Base-by-base conservation (phyloP, 2,888 invertebrate species). In the Augochlorella aurata region DNA sequence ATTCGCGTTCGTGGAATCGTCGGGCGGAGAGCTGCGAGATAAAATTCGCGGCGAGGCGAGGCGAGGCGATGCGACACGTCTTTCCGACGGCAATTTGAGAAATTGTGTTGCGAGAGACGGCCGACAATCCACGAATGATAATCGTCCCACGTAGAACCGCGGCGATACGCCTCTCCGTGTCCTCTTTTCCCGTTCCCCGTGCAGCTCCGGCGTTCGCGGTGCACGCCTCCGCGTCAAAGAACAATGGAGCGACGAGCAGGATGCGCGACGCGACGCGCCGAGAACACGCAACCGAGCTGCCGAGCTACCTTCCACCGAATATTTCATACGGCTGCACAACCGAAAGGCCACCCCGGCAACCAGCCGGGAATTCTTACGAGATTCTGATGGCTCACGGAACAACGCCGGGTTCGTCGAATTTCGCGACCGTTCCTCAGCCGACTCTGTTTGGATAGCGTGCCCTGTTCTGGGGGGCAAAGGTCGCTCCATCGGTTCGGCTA, bases 121-220 rank as follows among this genome's bases (percentile, higher is more conserved):
- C 29, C 81, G 73, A 81, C 79, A 49, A 79, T 81, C 74, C 81
- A 50, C 69, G 74, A 82, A 83, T 74, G 74, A 83, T 78, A 82
- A 81, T 83, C 83, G 78, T 65, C 74, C 74, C 78, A 74, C 83
- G 83, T 82, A 61, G 47, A 58, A 58, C 38, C 82, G 65, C 61
- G 52, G 45, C 82, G 69, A 65, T 50, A 52, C 50, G 44, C 69
- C 79, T 50, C 79, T 50, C 65, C 74, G 65, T 14, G 66, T 63
- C 65, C 65, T 65, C 65, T 65, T 65, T 65, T 38, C 44, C 44
- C 10, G 38, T n/a, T 18, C 44, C 44, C n/a, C 44, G 65, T 14
- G 50, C 16, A 5, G 50, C 14, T 2, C 18, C 16, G 14, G 50
- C 16, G 50, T 18, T 16, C 18, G 16, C 50, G 65, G 44, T 65